A percentile compares a stretch with the other conserved stretches of the same genome.
phyloP scores from a whole-genome alignment of 23 tunicate species.

The Corella eumyota region DNA sequence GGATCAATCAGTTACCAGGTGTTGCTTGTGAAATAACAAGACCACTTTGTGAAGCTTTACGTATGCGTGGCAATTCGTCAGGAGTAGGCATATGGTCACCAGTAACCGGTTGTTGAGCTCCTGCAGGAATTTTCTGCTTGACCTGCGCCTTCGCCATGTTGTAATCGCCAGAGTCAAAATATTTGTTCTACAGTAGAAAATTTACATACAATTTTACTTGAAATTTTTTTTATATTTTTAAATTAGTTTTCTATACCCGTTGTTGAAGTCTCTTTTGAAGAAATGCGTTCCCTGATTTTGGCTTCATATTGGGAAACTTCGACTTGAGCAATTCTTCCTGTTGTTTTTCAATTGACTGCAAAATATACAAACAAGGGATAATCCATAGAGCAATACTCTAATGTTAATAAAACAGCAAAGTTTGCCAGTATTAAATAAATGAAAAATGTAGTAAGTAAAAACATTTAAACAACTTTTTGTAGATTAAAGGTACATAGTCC shows the following conservation, averaged over 20 bases:
- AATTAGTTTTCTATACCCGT: too few relatives aligned
- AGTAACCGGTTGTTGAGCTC: conserved; percentile 48
- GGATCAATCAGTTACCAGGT: too few relatives aligned
- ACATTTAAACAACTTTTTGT: too few relatives aligned
- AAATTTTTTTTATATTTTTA: too few relatives aligned
- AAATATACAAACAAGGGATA: background rate
- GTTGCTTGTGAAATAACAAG: conserved; percentile 32
- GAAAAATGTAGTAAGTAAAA: background rate
- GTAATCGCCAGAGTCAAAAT: conserved; percentile 94
- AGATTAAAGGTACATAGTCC: too few relatives aligned
- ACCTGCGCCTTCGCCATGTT: conserved; percentile 90
- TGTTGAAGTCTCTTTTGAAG: conserved; percentile 60
- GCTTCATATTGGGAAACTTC: conserved; percentile 58
- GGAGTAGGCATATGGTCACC: conserved; percentile 94
- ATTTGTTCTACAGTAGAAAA: conserved; percentile 44
- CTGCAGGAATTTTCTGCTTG: conserved; percentile 28
- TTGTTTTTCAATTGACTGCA: conserved; percentile 47
- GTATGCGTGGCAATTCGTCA: conserved; percentile 63
- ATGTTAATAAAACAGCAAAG: background rate
- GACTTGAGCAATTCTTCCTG: conserved; percentile 67
- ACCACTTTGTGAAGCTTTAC: conserved; percentile 63
- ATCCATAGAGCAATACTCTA: background rate
- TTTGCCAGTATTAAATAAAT: background rate
- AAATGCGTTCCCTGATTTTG: conserved; percentile 54
- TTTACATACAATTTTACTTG: too few relatives aligned